Conservation (phyloP, 2,888 invertebrate genomes). For the Cosmia pyralina region DNA sequence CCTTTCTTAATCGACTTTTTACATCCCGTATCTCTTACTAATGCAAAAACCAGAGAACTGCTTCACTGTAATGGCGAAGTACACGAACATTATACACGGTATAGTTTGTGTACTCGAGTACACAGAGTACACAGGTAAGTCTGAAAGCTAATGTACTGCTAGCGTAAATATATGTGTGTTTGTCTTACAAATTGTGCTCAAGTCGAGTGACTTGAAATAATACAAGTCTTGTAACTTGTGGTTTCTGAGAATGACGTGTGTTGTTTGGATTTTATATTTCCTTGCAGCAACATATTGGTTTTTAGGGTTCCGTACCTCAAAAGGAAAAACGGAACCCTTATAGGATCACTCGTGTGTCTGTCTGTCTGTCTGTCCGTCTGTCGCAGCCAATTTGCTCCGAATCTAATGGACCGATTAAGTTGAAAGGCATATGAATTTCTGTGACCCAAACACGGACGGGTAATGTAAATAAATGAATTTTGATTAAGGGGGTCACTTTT, state of each 20-base stretch:
- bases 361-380: no score
- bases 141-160: conserved; percentile 51
- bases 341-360: no score
- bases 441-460: no score
- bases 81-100: conserved; percentile 21
- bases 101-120: conserved; percentile 39
- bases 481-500: no score
- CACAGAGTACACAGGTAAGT: conserved; percentile 41
- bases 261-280: conserved; percentile 16
- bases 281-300: not conserved
- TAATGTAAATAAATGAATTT: no score
- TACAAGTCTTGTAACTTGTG: conserved; percentile 17
- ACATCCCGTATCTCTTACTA: conserved; percentile 19
- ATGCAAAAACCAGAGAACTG: conserved; percentile 6
- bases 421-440: no score
- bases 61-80: conserved; percentile 19
- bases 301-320: no score
- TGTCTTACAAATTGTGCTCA: conserved; percentile 47
- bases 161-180: conserved; percentile 45
- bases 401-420: no score
- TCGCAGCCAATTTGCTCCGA: no score
- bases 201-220: conserved; percentile 38
- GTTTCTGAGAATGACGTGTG: conserved; percentile 5
- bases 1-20: conserved; percentile 9
- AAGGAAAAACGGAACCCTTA: no score